Base-by-base conservation (phyloP, 2,797 vertebrate genomes). In the Macrochelys suwanniensis region DNA sequence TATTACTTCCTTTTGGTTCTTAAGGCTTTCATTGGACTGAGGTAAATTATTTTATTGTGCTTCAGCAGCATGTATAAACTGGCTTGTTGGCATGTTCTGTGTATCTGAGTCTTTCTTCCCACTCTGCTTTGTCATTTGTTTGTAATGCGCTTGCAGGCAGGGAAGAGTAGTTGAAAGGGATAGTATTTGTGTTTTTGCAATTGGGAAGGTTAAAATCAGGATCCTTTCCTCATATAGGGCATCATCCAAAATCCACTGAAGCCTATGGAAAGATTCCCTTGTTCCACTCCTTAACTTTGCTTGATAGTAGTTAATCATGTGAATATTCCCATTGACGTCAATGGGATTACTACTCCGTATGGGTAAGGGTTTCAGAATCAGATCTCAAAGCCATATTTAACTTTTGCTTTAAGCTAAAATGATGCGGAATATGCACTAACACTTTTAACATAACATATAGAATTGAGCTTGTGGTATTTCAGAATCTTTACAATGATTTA, bases 51-150 rank as follows among this genome's bases (percentile, higher is more conserved):
- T 97, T 95, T 89, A 80, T 93, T 93, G 89, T 93, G 97, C 94
- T 97, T 93, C 89, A 92, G 93, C 89, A 97, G 97, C 98, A 98
- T 98, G 98, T 98, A 97, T 90, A 94, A 98, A 98, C 98, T 95
- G 96, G 98, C 97, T 97, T 16, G 76, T 82, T 94, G 92, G 93
- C 96, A 94, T 90, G 95, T 82, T 51, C 83, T 50, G 92, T 87
- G 95, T 95, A 97, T 96, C 96, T 89, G 90, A 97, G 96, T 94
- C 94, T 97, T 94, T 95, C 97, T 96, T 97, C 95, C 95, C 89
- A 33, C 86, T 95, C 95, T 94, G 94, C 93, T 97, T 89, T 92
- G 95, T 96, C 97, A 96, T 90, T 92, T 96, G 96, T 95, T 96
- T 97, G 96, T 84, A 80, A 95, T 92, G 93, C 76, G 92, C 95